Evolutionary conservation across 2,113 vertebrate species (phyloP).

Genomic region (Malurus alboscapulatus): DNA sequence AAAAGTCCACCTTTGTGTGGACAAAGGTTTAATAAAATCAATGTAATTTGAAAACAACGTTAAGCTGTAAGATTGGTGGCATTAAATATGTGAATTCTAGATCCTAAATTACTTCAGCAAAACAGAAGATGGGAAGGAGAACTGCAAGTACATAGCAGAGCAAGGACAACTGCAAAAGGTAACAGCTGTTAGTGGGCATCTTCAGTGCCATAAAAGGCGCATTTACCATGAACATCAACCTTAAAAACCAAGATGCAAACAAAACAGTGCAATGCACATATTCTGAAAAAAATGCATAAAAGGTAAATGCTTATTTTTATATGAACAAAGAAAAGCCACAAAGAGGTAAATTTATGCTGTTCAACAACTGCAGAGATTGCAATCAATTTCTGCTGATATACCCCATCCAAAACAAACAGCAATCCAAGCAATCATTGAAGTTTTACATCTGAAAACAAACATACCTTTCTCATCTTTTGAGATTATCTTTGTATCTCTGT

Average conservation of each 20-base stretch:
- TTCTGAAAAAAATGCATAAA: neutral
- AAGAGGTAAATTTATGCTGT: neutral
- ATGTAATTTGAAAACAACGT: neutral
- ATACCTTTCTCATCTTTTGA: constrained; percentile 93
- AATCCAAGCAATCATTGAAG: neutral
- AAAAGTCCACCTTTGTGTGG: accelerated
- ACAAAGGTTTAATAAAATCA: neutral
- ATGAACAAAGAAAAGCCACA: neutral
- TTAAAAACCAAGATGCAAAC: neutral
- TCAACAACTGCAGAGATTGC: neutral
- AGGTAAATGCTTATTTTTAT: neutral
- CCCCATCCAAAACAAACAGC: neutral
- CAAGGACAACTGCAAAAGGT: neutral
- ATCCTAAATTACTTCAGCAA: neutral
- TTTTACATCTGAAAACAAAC: neutral
- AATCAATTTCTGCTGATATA: neutral
- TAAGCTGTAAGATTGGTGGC: neutral
- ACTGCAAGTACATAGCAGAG: neutral
- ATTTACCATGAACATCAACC: neutral
- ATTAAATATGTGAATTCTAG: neutral
- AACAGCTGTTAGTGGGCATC: neutral
- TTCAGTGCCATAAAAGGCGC: neutral
- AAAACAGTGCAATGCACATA: neutral
- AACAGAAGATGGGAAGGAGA: neutral
- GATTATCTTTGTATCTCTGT: constrained; percentile 81